A percentile compares a stretch with the other conserved stretches of the same genome.
phyloP scores from a whole-genome alignment of 1,140 invertebrate species.

The Diorhabda sublineata region DNA sequence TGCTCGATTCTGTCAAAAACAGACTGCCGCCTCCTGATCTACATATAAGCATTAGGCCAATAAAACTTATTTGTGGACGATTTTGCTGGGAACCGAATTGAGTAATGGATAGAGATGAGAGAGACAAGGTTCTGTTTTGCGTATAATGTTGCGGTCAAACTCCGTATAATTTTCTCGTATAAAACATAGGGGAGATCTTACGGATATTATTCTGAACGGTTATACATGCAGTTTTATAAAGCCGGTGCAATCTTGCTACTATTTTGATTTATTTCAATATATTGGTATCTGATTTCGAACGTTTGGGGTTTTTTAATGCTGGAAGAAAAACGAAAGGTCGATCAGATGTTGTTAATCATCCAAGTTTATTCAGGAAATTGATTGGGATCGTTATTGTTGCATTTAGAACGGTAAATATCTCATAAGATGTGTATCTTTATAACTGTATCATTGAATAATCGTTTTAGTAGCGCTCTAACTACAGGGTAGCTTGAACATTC shows the following conservation, averaged over 20 bases:
- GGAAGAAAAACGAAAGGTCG: background rate
- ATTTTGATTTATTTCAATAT: constrained; percentile 20
- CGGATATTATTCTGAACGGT: constrained; percentile 14
- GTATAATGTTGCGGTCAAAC: constrained; percentile 25
- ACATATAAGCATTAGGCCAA: constrained; percentile 23
- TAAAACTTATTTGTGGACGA: constrained; percentile 35
- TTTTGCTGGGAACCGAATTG: constrained; percentile 28
- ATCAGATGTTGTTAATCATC: constrained; percentile 12
- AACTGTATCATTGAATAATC: too few species aligned
- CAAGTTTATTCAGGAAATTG: background rate
- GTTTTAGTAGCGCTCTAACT: too few species aligned
- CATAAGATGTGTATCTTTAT: too few species aligned
- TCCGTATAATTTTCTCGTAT: constrained; percentile 36
- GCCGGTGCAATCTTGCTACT: background rate
- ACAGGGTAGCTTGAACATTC: too few species aligned
- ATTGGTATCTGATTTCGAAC: constrained; percentile 10
- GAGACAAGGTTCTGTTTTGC: constrained; percentile 28
- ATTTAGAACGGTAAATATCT: background rate
- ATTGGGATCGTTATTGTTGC: background rate
- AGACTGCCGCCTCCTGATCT: constrained; percentile 24
- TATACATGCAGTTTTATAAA: background rate
- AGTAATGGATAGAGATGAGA: constrained; percentile 25
- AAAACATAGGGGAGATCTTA: constrained; percentile 23
- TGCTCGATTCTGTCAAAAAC: constrained; percentile 37
- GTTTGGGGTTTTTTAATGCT: constrained; percentile 7